phyloP scores from a whole-genome alignment of 2,113 vertebrate genomes.

The Strix aluco region DNA sequence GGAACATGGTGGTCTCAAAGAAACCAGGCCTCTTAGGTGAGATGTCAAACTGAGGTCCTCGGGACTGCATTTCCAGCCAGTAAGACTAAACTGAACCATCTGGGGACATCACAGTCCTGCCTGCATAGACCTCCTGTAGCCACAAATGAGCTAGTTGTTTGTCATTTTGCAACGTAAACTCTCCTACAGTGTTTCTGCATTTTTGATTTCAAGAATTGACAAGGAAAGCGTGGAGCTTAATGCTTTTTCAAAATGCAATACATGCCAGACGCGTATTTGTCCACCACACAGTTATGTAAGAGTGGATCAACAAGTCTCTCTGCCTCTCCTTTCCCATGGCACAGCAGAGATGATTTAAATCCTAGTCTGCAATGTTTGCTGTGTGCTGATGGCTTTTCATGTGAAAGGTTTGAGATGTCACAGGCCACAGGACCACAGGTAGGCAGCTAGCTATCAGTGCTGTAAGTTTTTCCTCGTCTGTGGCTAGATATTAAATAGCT shows the following conservation, averaged over 20 bases:
- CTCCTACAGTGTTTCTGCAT: background rate
- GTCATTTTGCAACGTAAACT: background rate
- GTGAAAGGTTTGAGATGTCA: background rate
- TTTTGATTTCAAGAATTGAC: background rate
- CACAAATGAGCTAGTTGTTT: background rate
- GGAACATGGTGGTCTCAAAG: background rate
- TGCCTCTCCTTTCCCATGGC: slow-evolving; percentile 21
- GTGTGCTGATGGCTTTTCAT: background rate
- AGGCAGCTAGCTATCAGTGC: background rate
- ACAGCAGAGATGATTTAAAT: background rate
- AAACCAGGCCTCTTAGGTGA: background rate
- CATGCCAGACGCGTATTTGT: background rate
- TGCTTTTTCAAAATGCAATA: background rate
- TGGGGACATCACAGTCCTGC: background rate
- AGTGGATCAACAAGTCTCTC: background rate
- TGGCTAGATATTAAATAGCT: background rate
- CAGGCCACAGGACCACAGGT: background rate
- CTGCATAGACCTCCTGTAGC: background rate
- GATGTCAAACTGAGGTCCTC: background rate
- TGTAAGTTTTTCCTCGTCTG: background rate
- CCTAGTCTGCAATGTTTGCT: background rate
- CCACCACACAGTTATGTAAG: background rate
- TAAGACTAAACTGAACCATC: background rate
- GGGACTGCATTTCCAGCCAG: background rate
- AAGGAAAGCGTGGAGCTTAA: background rate